phyloP scores from a whole-genome alignment of 2,888 invertebrate genomes.

The Ornithoptera alexandrae region DNA sequence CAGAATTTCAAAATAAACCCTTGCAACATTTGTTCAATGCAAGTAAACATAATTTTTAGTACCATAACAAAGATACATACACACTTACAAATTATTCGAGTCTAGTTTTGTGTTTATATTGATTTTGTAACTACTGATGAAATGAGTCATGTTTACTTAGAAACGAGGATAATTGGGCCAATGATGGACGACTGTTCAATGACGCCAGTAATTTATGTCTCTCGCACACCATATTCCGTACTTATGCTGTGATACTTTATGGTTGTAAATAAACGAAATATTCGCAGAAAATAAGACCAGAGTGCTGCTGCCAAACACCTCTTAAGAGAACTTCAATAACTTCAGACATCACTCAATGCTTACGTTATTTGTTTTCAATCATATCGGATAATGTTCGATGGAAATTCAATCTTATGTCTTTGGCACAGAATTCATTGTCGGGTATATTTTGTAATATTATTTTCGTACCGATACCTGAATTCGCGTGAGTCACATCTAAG shows the following conservation, averaged over 20 bases:
- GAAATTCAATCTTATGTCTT: constrained; percentile 5
- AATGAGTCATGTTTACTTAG: constrained; percentile 18
- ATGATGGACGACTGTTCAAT: constrained; percentile 22
- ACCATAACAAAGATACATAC: neutral
- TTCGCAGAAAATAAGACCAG: constrained; percentile 6
- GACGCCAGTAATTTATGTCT: constrained; percentile 22
- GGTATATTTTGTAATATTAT: neutral
- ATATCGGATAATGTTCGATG: neutral
- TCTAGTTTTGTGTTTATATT: neutral
- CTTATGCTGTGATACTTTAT: constrained; percentile 19
- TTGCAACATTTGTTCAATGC: no score
- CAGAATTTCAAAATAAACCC: no score
- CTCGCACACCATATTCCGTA: constrained; percentile 16
- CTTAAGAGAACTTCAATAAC: constrained; percentile 17
- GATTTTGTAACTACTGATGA: constrained; percentile 3
- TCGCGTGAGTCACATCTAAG: constrained; percentile 10
- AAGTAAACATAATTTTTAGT: no score
- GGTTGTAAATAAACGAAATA: constrained; percentile 21
- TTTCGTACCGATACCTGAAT: constrained; percentile 10
- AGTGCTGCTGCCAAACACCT: constrained; percentile 19
- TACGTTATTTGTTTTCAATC: constrained; percentile 16
- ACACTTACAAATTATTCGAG: neutral
- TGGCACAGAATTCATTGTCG: neutral
- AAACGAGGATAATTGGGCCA: constrained; percentile 13
- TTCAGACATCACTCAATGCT: constrained; percentile 14